Conservation (phyloP, 2,113 vertebrate genomes). For the Brachionichthys hirsutus region DNA sequence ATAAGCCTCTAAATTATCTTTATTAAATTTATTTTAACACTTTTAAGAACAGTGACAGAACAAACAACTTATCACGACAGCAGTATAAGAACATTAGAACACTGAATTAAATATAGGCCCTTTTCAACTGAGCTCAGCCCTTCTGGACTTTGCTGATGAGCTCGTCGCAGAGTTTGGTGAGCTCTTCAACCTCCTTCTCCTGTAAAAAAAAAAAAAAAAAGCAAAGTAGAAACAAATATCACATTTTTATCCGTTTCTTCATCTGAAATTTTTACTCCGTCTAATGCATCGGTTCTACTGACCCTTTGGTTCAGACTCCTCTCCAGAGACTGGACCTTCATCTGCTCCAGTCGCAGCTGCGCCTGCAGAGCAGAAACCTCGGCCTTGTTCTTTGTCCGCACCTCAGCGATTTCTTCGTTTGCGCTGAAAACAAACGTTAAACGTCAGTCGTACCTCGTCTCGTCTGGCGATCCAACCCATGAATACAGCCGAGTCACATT, state of each 20-base stretch:
- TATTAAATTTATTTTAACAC: slow-evolving; percentile 58
- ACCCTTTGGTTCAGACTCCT: slow-evolving; percentile 90
- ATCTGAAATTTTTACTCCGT: neutral
- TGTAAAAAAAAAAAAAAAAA: slow-evolving; percentile 38
- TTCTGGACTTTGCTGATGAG: slow-evolving; percentile 78
- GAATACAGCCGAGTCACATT: neutral
- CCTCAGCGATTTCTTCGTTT: slow-evolving; percentile 85
- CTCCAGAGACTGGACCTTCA: slow-evolving; percentile 87
- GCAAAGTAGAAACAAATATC: no score
- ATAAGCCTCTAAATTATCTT: slow-evolving; percentile 33
- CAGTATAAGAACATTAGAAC: slow-evolving; percentile 2
- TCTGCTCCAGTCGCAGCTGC: slow-evolving; percentile 85
- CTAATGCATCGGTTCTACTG: neutral
- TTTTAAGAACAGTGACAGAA: slow-evolving; percentile 37
- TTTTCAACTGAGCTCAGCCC: slow-evolving; percentile 55
- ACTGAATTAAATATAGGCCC: slow-evolving; percentile 33
- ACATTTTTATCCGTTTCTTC: neutral
- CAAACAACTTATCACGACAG: neutral
- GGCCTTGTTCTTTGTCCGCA: slow-evolving; percentile 79
- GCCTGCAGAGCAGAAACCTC: slow-evolving; percentile 83
- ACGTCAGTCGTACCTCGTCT: neutral
- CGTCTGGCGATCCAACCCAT: fast-evolving
- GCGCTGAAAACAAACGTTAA: slow-evolving; percentile 75
- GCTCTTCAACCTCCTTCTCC: slow-evolving; percentile 82
- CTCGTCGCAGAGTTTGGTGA: slow-evolving; percentile 89